Conservation (phyloP, 2,797 vertebrate genomes). For the Huso huso region DNA sequence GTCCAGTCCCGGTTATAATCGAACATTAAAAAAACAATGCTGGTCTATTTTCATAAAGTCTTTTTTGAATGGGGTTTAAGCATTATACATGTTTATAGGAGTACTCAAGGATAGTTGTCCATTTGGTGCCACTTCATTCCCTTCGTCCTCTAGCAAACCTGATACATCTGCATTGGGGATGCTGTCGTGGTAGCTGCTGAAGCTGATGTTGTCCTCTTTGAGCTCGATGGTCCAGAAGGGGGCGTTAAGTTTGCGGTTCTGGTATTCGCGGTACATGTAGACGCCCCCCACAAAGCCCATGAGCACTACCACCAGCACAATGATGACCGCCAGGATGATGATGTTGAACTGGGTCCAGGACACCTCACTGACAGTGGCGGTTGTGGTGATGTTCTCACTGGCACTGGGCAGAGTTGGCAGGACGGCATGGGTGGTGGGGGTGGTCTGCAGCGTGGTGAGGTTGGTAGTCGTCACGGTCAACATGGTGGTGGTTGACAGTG, state of each 20-base stretch:
- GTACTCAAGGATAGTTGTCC: slow-evolving; percentile 84
- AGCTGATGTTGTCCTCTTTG: slow-evolving; percentile 98
- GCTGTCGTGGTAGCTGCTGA: slow-evolving; percentile 98
- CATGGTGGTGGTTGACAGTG: slow-evolving; percentile 21
- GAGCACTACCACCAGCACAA: slow-evolving; percentile 84
- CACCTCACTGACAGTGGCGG: slow-evolving; percentile 74
- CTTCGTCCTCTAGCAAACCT: slow-evolving; percentile 85
- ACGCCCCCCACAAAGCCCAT: slow-evolving; percentile 91
- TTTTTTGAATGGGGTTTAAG: slow-evolving; percentile 38
- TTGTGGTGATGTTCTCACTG: slow-evolving; percentile 74
- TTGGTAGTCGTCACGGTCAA: slow-evolving; percentile 19
- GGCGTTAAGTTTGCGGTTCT: slow-evolving; percentile 91
- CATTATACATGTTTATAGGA: slow-evolving; percentile 85
- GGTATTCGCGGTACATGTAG: slow-evolving; percentile 90
- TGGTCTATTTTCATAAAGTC: not conserved
- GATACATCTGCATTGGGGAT: slow-evolving; percentile 92
- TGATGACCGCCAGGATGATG: slow-evolving; percentile 90
- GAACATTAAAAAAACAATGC: no score
- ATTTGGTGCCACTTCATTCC: slow-evolving; percentile 80
- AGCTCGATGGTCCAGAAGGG: slow-evolving; percentile 98
- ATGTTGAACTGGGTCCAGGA: slow-evolving; percentile 98
- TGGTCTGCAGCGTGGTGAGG: slow-evolving; percentile 44
- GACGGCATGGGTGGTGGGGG: slow-evolving; percentile 56
- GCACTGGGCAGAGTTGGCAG: slow-evolving; percentile 56
- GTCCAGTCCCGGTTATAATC: no score